phyloP scores from a whole-genome alignment of 2,797 vertebrate species.

The Prionace glauca region DNA sequence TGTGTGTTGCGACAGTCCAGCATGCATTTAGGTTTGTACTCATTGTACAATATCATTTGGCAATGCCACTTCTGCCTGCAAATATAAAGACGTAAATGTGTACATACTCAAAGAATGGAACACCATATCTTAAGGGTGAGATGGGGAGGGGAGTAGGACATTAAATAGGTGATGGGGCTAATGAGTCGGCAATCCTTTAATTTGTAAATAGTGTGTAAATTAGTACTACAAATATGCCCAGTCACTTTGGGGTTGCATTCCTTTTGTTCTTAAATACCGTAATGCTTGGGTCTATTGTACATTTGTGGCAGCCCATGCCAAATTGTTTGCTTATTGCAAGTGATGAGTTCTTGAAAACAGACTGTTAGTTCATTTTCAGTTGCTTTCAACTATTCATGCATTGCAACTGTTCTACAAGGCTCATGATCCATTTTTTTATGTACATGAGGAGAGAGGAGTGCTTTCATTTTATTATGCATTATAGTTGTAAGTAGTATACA shows the following conservation, averaged over 20 bases:
- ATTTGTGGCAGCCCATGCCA: slow-evolving; percentile 61
- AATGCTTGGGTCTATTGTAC: slow-evolving; percentile 57
- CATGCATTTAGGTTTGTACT: slow-evolving; percentile 65
- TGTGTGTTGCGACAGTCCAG: slow-evolving; percentile 64
- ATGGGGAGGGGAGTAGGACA: slow-evolving; percentile 47
- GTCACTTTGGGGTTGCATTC: slow-evolving; percentile 58
- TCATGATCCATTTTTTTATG: slow-evolving; percentile 63
- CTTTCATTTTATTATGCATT: slow-evolving; percentile 80
- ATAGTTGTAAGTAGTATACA: slow-evolving; percentile 80
- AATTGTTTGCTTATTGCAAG: slow-evolving; percentile 53
- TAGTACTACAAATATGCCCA: slow-evolving; percentile 59
- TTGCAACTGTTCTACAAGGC: slow-evolving; percentile 64
- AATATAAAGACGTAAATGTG: slow-evolving; percentile 55
- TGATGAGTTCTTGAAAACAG: slow-evolving; percentile 62
- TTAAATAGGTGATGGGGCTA: slow-evolving; percentile 48
- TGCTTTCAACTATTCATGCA: slow-evolving; percentile 54
- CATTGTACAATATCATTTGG: slow-evolving; percentile 60
- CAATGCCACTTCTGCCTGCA: slow-evolving; percentile 58
- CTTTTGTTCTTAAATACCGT: slow-evolving; percentile 56
- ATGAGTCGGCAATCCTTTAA: slow-evolving; percentile 52
- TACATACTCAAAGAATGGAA: slow-evolving; percentile 62
- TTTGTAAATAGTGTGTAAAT: slow-evolving; percentile 74
- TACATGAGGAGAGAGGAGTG: slow-evolving; percentile 62
- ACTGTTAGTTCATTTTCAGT: slow-evolving; percentile 60
- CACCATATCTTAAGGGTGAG: slow-evolving; percentile 49